Evolutionary conservation across 2,888 invertebrate species (phyloP), one percentile per base, ranked within the genome.

Genomic region (Bembecia ichneumoniformis): DNA sequence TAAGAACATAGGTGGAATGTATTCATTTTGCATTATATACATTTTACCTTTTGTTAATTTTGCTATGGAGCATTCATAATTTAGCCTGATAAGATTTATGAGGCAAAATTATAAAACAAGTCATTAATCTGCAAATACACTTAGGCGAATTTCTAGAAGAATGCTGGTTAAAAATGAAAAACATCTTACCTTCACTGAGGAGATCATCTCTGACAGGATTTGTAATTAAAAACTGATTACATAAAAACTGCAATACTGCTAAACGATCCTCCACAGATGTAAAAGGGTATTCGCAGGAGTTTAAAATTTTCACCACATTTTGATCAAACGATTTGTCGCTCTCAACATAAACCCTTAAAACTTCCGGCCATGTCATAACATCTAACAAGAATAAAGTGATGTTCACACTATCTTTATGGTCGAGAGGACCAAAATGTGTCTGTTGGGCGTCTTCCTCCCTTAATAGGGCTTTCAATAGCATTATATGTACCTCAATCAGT

Each of bases 371-470:
- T 47, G 98, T 98, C 88, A 99, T 92, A 49, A 94, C 90, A 87
- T 99, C 99, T 65, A 98, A 91, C 66, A 98, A 91, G 87, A 94
- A 98, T 50, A 98, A 88, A 59, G 95, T 92, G 56, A 98, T 94
- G 79, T 99, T 98, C 20, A 98, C 93, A 76, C 97, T 96, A 82
- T 99, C 98, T 87, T 98, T 98, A 71, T 97, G 95, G 87, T 99
- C 99, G 53, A 96, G 83, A 7, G 98, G 97, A 46, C 98, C 98
- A 84, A 97, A 99, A 79, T 96, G 95, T 2, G 96, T 97, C 67
- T 96, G 96, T 77, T 96, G 96, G 10, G 94, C 92, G 77, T 98
- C 98, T 81, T 98, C 98, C 82, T 98, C 97, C 47, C 97, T 88
- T 48, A 98, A 78, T 60, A 97, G 89, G 35, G 98, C 94, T 82